Evolutionary conservation across 1,140 invertebrate species (phyloP).

Genomic region (Drosophila nannoptera): DNA sequence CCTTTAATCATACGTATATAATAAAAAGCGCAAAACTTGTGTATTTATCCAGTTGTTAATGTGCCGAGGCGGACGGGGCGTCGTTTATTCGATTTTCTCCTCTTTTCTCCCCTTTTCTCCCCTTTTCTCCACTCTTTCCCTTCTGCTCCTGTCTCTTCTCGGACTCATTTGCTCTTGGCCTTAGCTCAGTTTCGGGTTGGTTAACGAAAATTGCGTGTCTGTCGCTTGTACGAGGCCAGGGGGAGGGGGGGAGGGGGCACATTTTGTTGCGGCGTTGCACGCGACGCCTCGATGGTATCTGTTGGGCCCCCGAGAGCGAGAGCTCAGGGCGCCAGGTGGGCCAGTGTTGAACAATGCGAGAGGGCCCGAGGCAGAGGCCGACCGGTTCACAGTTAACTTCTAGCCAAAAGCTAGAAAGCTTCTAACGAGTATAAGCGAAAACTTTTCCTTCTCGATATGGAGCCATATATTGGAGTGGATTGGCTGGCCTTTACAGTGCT

Average conservation of each 20-base stretch:
- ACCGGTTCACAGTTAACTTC: too few species aligned
- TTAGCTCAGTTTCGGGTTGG: slow-evolving; percentile 8
- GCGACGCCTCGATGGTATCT: slow-evolving; percentile 43
- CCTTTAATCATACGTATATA: slow-evolving; percentile 60
- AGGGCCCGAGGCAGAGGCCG: too few species aligned
- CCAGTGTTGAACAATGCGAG: slow-evolving; percentile 27
- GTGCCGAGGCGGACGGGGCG: slow-evolving; percentile 46
- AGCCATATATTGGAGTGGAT: too few species aligned
- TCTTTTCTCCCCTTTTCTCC: too few species aligned
- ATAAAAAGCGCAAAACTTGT: slow-evolving; percentile 52
- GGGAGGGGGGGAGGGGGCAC: slow-evolving; percentile 7
- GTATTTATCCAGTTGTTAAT: slow-evolving; percentile 73
- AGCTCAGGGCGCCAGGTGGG: slow-evolving; percentile 1
- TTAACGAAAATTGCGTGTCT: slow-evolving; percentile 61
- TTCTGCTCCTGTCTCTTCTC: neutral
- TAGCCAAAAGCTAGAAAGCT: too few species aligned
- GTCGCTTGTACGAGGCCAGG: slow-evolving; percentile 44
- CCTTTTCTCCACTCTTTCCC: too few species aligned
- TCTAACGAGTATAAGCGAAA: too few species aligned
- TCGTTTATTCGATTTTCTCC: slow-evolving; percentile 2
- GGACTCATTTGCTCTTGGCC: neutral
- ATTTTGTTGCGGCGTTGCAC: slow-evolving; percentile 46
- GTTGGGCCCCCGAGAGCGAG: slow-evolving; percentile 21
- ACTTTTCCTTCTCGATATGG: too few species aligned
- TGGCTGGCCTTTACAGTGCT: too few species aligned